Evolutionary conservation across 2,888 invertebrate genomes (phyloP).

Genomic region (Cerastis leucographa): DNA sequence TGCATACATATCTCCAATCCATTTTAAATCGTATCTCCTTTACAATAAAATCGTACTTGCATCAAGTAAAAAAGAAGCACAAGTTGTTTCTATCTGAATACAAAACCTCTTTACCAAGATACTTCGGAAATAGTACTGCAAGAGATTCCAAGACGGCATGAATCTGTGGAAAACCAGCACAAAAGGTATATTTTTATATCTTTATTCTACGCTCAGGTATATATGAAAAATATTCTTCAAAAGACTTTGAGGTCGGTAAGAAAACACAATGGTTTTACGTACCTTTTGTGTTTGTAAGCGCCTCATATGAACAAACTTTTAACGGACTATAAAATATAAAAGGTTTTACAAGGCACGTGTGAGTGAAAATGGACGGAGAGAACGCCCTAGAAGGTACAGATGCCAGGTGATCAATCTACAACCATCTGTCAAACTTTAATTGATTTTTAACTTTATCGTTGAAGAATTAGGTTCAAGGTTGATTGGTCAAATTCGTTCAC

Average conservation of each 20-base stretch:
- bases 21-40: neutral
- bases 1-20: neutral
- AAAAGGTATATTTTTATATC: slow-evolving; percentile 5
- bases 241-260: slow-evolving; percentile 41
- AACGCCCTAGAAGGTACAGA: neutral
- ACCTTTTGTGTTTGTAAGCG: slow-evolving; percentile 28
- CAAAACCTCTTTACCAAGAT: slow-evolving; percentile 12
- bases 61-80: slow-evolving; percentile 6
- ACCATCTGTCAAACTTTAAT: no score
- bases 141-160: neutral
- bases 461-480: no score
- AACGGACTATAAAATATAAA: neutral
- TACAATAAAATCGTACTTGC: neutral
- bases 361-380: neutral
- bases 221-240: slow-evolving; percentile 35
- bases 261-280: slow-evolving; percentile 24
- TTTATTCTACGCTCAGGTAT: slow-evolving; percentile 2
- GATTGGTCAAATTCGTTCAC: no score
- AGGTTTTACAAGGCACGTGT: neutral
- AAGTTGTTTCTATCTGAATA: slow-evolving; percentile 12
- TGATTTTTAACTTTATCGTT: no score
- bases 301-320: slow-evolving; percentile 16
- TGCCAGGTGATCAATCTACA: no score
- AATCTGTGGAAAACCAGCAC: slow-evolving; percentile 14
- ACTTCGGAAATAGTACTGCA: slow-evolving; percentile 17